A percentile compares a stretch with the other conserved stretches of the same genome.
These are phyloP conservation scores for Synergus laeviventris DNA, from an alignment of 2,888 invertebrate species.

Conservation along the genomic window DNA sequence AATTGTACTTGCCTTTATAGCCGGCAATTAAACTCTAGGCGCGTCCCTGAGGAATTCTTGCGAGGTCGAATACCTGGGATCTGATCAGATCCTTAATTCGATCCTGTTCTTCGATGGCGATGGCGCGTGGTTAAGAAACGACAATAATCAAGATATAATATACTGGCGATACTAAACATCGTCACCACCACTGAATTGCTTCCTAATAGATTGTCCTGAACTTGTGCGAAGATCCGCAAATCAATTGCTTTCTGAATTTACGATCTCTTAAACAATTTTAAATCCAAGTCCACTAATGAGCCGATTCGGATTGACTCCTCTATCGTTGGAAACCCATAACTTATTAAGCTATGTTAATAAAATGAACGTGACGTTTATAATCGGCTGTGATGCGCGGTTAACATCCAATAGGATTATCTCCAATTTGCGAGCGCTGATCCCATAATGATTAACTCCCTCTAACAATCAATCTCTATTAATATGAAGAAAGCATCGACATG, in stretches of 20 bases:
- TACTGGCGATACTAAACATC: background rate
- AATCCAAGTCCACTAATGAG: slow-evolving; percentile 12
- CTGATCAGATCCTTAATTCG: slow-evolving; percentile 17
- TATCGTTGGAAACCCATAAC: slow-evolving; percentile 9
- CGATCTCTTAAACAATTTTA: background rate
- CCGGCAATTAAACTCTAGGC: background rate
- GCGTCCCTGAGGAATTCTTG: background rate
- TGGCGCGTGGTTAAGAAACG: background rate
- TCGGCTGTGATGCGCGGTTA: background rate
- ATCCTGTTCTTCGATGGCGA: slow-evolving; percentile 5
- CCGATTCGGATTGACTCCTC: slow-evolving; percentile 22
- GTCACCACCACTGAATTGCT: background rate
- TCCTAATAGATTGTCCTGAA: background rate
- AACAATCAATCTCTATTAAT: too few species aligned
- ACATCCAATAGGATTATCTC: slow-evolving; percentile 7
- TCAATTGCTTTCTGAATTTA: background rate
- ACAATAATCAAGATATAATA: slow-evolving; percentile 16
- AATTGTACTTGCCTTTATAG: background rate
- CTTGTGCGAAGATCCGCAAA: background rate
- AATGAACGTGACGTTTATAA: slow-evolving; percentile 22
- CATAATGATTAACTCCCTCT: background rate
- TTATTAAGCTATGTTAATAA: slow-evolving; percentile 29
- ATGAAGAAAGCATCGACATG: too few species aligned
- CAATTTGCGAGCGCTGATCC: background rate
- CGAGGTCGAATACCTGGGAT: slow-evolving; percentile 10